A percentile compares a stretch with the other conserved stretches of the same genome.
phyloP scores from a whole-genome alignment of 1,140 invertebrate species.

The Oncopeltus fasciatus region DNA sequence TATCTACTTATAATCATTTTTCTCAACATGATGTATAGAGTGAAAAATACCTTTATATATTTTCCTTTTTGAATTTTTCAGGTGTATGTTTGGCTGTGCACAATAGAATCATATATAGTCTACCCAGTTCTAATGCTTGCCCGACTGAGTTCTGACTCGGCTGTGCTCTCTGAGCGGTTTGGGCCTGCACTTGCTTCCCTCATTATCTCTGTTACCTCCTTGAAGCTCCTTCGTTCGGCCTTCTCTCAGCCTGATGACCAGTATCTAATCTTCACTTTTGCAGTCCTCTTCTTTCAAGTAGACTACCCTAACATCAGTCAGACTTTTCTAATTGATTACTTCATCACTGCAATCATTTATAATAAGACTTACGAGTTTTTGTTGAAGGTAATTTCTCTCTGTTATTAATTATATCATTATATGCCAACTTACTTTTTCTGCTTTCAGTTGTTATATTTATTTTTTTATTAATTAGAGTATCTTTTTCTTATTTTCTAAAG shows the following conservation, averaged over 20 bases:
- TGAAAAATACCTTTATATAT: too few relatives aligned
- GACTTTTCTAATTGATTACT: constrained; percentile 85
- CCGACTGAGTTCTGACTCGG: constrained; percentile 72
- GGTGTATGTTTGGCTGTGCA: constrained; percentile 79
- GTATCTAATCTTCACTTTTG: constrained; percentile 84
- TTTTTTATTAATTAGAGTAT: too few relatives aligned
- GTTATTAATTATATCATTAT: background rate
- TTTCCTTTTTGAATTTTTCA: too few relatives aligned
- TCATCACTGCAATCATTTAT: constrained; percentile 73
- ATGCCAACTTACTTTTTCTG: too few relatives aligned
- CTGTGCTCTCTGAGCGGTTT: constrained; percentile 57
- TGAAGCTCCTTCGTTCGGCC: constrained; percentile 77
- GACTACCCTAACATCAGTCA: constrained; percentile 64
- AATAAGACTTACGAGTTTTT: constrained; percentile 73
- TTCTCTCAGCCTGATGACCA: constrained; percentile 87
- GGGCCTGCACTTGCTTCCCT: constrained; percentile 63
- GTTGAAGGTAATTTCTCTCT: constrained; percentile 45
- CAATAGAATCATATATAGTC: constrained; percentile 82
- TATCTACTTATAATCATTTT: too few relatives aligned
- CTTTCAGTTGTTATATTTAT: too few relatives aligned
- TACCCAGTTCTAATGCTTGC: constrained; percentile 83
- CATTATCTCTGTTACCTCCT: constrained; percentile 70
- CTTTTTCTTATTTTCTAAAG: too few relatives aligned
- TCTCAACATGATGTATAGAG: too few relatives aligned
- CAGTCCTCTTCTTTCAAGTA: constrained; percentile 73